phyloP scores from a whole-genome alignment of 2,888 invertebrate species.

The Chaetoderma sp. region DNA sequence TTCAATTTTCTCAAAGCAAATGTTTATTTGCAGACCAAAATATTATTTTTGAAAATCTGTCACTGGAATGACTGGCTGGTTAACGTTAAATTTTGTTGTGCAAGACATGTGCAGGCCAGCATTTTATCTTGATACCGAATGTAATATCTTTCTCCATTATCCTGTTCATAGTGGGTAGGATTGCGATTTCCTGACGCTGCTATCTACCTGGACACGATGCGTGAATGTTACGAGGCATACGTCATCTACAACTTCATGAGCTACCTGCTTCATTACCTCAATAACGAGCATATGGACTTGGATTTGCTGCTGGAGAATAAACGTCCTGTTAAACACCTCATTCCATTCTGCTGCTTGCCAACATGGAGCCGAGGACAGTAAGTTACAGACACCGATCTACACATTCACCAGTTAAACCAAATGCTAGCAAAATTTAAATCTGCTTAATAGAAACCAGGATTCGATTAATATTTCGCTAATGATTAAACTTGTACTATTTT shows the following conservation, averaged over 20 bases:
- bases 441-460: too few relatives aligned
- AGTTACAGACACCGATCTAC: conserved; percentile 26
- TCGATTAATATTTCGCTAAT: too few relatives aligned
- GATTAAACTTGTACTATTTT: too few relatives aligned
- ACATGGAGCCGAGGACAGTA: conserved; percentile 94
- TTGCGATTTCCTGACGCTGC: conserved; percentile 87
- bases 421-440: too few relatives aligned
- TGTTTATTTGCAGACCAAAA: too few relatives aligned
- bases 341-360: conserved; percentile 87
- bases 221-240: conserved; percentile 98
- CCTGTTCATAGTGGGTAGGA: conserved; percentile 81
- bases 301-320: conserved; percentile 76
- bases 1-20: too few relatives aligned
- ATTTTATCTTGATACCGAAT: too few relatives aligned
- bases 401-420: too few relatives aligned
- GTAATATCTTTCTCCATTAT: conserved; percentile 7
- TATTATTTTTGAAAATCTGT: too few relatives aligned
- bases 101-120: too few relatives aligned
- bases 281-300: conserved; percentile 83
- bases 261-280: conserved; percentile 89
- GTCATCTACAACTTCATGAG: conserved; percentile 99
- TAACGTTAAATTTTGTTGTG: too few relatives aligned
- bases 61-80: too few relatives aligned
- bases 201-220: conserved; percentile 90
- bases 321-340: conserved; percentile 88